A percentile compares a stretch with the other conserved stretches of the same genome.
Conservation (phyloP, 2,797 vertebrate species). For the Gorsachius magnificus region DNA sequence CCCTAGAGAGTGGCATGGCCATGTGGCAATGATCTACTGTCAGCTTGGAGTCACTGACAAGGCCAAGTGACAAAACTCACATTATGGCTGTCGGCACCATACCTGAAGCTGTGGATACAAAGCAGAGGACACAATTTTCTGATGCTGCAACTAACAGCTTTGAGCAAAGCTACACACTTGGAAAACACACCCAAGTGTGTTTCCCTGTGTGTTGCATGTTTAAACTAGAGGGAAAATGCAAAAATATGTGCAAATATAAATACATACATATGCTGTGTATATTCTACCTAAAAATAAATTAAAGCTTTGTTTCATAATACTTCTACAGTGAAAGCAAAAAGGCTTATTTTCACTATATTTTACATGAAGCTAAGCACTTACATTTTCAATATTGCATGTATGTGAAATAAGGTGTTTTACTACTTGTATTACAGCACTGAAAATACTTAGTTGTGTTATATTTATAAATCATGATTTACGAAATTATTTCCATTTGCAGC, state of each 20-base stretch:
- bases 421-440: neutral
- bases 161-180: neutral
- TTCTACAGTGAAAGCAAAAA: neutral
- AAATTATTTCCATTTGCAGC: neutral
- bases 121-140: neutral
- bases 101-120: neutral
- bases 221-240: neutral
- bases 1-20: neutral
- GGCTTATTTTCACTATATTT: neutral
- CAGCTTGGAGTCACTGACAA: constrained; percentile 16
- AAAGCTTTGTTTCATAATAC: neutral
- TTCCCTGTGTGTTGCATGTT: neutral
- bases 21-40: neutral
- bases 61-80: constrained; percentile 3
- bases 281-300: neutral
- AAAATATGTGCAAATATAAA: neutral
- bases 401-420: neutral
- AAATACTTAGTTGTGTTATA: neutral
- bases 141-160: neutral
- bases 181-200: neutral
- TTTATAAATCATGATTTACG: neutral
- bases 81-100: neutral
- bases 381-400: neutral
- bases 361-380: neutral
- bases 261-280: neutral